Evolutionary conservation across 2,113 vertebrate genomes (phyloP), one percentile per base, ranked within the genome.

Genomic region (Lanius collurio): DNA sequence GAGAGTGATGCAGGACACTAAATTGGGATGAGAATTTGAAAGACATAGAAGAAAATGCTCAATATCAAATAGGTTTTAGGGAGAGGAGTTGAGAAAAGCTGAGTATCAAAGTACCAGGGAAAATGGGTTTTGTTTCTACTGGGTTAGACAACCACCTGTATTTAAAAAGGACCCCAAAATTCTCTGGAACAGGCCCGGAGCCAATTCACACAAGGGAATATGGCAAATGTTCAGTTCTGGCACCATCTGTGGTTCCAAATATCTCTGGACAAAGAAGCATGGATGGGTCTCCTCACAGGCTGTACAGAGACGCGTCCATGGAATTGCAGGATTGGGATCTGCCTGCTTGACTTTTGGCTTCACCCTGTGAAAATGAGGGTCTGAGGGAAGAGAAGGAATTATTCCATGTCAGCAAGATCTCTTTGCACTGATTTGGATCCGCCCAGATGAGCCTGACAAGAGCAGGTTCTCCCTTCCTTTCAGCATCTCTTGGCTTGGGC

Each of bases 251-350:
- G 12, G 27, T 60, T 71, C 44, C 67, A 79, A 9, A 6, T 7
- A 50, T 24, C 35, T 27, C 28, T 33, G 44, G 28, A 18, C 15
- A 55, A 55, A 57, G 69, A 39, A 53, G 19, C 59, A 42, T 0
- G 1, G 49, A 15, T 2, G 2, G 5, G 4, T 93, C 27, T 83
- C 41, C 50, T 81, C 2, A 1, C 15, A 22, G 11, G 8, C 1
- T 2, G 0, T 71, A 44, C 11, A 26, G 13, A 2, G 2, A 52
- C 0, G 0, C 9, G 7, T 16, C 47, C 18, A 9, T 0, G 24
- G 24, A 30, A 39, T 69, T 49, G 47, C 2, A 2, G 53, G 10
- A 26, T 0, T 39, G 9, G 2, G 31, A 60, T 56, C 42, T 87
- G 28, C 17, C 39, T 73, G 49, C 63, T 75, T 1, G 0, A 15